Evolutionary conservation across 1,140 invertebrate genomes (phyloP), one percentile per base, ranked within the genome.

Genomic region (Bombyx mandarina): DNA sequence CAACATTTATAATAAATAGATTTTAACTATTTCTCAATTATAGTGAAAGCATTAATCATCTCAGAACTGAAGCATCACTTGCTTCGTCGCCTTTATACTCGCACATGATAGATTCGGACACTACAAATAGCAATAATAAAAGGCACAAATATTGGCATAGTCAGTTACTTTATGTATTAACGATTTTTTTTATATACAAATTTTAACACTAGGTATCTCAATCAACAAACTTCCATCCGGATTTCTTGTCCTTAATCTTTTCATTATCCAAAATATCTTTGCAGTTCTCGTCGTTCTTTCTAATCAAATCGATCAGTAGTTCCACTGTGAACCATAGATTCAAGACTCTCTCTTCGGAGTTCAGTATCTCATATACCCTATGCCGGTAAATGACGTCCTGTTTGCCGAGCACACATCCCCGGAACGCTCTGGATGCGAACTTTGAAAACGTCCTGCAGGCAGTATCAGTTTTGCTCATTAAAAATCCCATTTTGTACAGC

Each of bases 401-500:
- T 43, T 64, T 57, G 1, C 46, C 46, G 12, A 56, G 8, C 2
- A 51, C 52, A 43, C 75, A 78, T 1, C 35, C 56, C 18, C 46
- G 64, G 26, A 66, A 66, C 0, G 67, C 56, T 50, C 69, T 69
- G 43, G 26, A 64, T 0, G 71, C 60, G 45, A 75, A 68, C 7
- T 56, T 60, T 1, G 55, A 45, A 43, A 69, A 75, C 7, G 54
- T 69, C 47, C 70, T 79, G 35, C 64, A 64, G 0, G 63, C 57
- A 8, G 44, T 60, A 48, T 79, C 76, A 8, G 69, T 65, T 60
- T 73, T 77, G 35, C 62, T 69, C 52, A 73, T 68, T 1, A 79
- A 43, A 43, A 71, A 75, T 0, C 76, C 76, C 74, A 79, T 79
- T 59, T 74, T 79, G 49, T 75, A 79, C 5, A 79, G 22, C 0